Evolutionary conservation across 2,797 vertebrate species (phyloP), one percentile per base, ranked within the genome.

Genomic region (Hirundo rustica): DNA sequence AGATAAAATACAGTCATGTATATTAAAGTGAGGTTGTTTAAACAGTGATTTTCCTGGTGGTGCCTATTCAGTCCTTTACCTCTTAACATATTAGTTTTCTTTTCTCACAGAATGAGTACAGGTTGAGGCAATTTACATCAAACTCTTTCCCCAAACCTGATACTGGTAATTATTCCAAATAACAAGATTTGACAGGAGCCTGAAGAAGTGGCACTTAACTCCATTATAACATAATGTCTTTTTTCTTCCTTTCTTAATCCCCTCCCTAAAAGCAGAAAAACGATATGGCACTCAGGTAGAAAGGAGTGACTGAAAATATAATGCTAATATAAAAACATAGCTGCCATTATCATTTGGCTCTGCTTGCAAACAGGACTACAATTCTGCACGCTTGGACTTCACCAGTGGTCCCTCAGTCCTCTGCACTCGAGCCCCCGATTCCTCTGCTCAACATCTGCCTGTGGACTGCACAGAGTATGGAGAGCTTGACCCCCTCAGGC

Each of bases 161-260:
- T 95, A 96, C 96, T 94, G 79, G 92, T 93, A 98, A 98, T 98
- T 97, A 97, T 97, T 97, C 95, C 95, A 95, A 97, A 97, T 97
- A 95, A 97, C 86, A 88, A 64, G 84, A 97, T 96, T 95, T 97
- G 97, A 97, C 97, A 97, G 95, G 88, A 93, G 10, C 72, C 96
- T 94, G 88, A 96, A 97, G 93, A 93, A 77, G 53, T 88, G 83
- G 95, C 96, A 97, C 97, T 98, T 98, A 97, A 96, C 96, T 97
- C 76, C 22, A 85, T 96, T 91, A 50, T 30, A 95, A 88, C 74
- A 96, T 96, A 98, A 97, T 96, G 91, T 84, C 91, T 95, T 16
- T 94, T 93, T 96, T 94, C 96, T 92, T 12, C 77, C 58, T 92
- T 93, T 92, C 96, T 94, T 97, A 98, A 97, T 97, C 96, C 96